Evolutionary conservation across 2,888 invertebrate species (phyloP).

Genomic region (Pyrrhia umbra): DNA sequence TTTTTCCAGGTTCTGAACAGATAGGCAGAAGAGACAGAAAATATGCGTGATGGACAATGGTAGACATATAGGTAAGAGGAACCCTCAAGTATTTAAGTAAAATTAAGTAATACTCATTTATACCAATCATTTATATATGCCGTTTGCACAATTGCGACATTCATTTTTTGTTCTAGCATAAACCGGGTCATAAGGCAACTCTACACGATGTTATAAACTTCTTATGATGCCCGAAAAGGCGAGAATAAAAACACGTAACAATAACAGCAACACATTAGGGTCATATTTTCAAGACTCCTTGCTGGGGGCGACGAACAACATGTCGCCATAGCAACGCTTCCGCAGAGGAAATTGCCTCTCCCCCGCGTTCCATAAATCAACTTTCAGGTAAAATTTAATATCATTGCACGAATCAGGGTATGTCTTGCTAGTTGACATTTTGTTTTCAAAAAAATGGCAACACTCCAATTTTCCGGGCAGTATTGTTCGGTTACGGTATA

Average conservation of each 20-base stretch:
- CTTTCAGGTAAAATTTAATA: conserved; percentile 83
- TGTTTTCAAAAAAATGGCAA: conserved; percentile 66
- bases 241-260: conserved; percentile 55
- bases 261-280: conserved; percentile 67
- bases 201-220: conserved; percentile 41
- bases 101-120: conserved; percentile 31
- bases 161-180: conserved; percentile 18
- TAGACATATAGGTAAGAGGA: conserved; percentile 3
- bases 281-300: conserved; percentile 68
- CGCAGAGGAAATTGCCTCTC: conserved; percentile 84
- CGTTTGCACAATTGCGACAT: conserved; percentile 30
- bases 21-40: no score
- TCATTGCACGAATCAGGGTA: conserved; percentile 73
- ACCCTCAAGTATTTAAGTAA: conserved; percentile 18
- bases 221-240: conserved; percentile 31
- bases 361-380: conserved; percentile 82
- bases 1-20: no score
- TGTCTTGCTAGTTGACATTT: conserved; percentile 61
- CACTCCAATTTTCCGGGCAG: conserved; percentile 57
- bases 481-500: conserved; percentile 36
- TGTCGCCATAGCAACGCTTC: conserved; percentile 78
- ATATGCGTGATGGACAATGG: no score
- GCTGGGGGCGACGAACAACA: conserved; percentile 58
- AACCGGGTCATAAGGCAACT: conserved; percentile 28
- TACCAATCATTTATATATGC: conserved; percentile 34